Evolutionary conservation across 2,888 invertebrate genomes (phyloP).

Genomic region (Aplocera efformata): DNA sequence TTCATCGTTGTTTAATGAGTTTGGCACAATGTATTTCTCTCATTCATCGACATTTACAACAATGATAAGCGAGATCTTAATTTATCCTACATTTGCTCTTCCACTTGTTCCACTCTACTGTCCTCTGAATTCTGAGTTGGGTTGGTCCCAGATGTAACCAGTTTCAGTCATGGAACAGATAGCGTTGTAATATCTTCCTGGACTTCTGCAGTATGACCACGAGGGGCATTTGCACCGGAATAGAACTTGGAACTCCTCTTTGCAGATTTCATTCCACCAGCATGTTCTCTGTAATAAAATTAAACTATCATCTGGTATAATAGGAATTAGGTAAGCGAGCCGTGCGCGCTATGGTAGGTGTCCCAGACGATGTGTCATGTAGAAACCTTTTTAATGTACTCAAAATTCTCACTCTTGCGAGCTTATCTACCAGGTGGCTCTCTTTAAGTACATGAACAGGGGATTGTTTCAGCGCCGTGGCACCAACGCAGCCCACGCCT

Average conservation of each 20-base stretch:
- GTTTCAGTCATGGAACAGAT: slow-evolving; percentile 94
- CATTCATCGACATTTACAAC: slow-evolving; percentile 20
- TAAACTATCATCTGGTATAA: too few relatives aligned
- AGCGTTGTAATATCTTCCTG: slow-evolving; percentile 94
- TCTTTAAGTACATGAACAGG: too few relatives aligned
- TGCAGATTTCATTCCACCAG: slow-evolving; percentile 97
- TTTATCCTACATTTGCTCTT: slow-evolving; percentile 14
- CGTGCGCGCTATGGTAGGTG: slow-evolving; percentile 1
- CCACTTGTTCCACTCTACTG: slow-evolving; percentile 40
- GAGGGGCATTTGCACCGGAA: slow-evolving; percentile 94
- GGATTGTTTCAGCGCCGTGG: too few relatives aligned
- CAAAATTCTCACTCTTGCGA: too few relatives aligned
- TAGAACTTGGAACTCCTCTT: slow-evolving; percentile 92
- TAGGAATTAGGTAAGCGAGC: too few relatives aligned
- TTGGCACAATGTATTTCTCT: slow-evolving; percentile 46
- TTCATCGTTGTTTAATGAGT: slow-evolving; percentile 61
- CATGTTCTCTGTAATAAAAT: slow-evolving; percentile 86
- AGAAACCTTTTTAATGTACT: too few relatives aligned
- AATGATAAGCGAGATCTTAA: slow-evolving; percentile 27
- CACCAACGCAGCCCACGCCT: too few relatives aligned
- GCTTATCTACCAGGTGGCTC: too few relatives aligned
- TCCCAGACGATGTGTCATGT: too few relatives aligned
- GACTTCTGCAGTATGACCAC: slow-evolving; percentile 93
- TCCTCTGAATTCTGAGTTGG: slow-evolving; percentile 74
- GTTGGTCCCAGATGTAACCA: slow-evolving; percentile 94